phyloP scores from a whole-genome alignment of 2,797 vertebrate species.

The Chrosomus eos region DNA sequence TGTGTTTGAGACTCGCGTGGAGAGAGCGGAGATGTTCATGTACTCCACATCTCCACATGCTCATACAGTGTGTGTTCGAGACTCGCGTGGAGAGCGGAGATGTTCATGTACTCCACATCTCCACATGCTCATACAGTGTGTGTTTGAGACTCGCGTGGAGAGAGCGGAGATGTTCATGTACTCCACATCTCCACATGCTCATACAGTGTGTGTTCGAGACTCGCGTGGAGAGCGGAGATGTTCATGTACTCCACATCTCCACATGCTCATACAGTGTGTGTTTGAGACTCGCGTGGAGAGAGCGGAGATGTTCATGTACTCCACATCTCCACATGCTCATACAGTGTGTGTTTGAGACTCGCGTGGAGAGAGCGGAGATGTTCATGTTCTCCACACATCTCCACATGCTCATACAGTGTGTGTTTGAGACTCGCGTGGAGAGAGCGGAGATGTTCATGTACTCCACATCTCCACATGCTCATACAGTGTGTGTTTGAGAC shows the following conservation, averaged over 20 bases:
- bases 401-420: too few relatives aligned
- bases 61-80: too few relatives aligned
- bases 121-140: too few relatives aligned
- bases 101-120: conserved; percentile 68
- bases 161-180: conserved; percentile 84
- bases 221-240: conserved; percentile 88
- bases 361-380: conserved; percentile 87
- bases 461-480: not conserved
- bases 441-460: conserved; percentile 84
- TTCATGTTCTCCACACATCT: conserved; percentile 67
- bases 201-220: conserved; percentile 52
- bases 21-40: conserved; percentile 85
- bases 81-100: conserved; percentile 89
- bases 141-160: conserved; percentile 80
- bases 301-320: conserved; percentile 81
- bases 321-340: not conserved
- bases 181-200: not conserved
- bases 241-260: conserved; percentile 65
- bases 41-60: not conserved
- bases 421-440: conserved; percentile 80
- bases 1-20: conserved; percentile 79
- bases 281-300: conserved; percentile 83
- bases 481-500: conserved; percentile 52
- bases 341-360: conserved; percentile 65
- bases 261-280: too few relatives aligned